Conservation (phyloP, 2,113 vertebrate genomes). For the Rhinolophus ferrumequinum region DNA sequence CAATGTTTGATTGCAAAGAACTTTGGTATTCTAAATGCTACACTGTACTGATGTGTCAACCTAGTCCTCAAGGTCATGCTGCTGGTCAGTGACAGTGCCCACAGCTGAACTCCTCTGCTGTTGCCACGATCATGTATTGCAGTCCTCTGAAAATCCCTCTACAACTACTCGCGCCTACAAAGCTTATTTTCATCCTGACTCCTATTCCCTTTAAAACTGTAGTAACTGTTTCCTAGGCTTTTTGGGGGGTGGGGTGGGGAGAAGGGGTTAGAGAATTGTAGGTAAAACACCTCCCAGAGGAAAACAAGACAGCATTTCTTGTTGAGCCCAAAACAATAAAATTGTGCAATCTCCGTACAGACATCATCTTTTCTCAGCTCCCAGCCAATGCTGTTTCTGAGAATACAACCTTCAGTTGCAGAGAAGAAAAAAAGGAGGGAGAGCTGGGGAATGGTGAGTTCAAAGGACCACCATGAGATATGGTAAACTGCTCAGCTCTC, state of each 20-base stretch:
- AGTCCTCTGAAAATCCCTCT: conserved; percentile 12
- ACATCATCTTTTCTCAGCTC: neutral
- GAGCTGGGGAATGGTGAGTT: rapidly evolving
- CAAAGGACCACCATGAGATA: neutral
- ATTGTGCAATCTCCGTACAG: neutral
- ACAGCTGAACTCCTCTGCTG: neutral
- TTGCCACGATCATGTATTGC: neutral
- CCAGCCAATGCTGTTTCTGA: neutral
- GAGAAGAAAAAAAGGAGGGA: neutral
- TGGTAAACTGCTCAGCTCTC: neutral
- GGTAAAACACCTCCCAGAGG: neutral
- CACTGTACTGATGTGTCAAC: neutral
- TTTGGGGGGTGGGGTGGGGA: neutral
- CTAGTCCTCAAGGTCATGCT: neutral
- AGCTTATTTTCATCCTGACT: neutral
- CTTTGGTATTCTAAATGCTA: neutral
- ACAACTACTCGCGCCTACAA: neutral
- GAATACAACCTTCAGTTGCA: neutral
- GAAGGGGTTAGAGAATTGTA: neutral
- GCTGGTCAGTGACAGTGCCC: neutral
- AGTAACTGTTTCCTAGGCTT: neutral
- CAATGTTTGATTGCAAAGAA: neutral
- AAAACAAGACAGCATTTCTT: neutral
- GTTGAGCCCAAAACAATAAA: neutral
- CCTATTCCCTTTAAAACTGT: neutral